Conservation (phyloP, 2,888 invertebrate species). For the Acleris holmiana region DNA sequence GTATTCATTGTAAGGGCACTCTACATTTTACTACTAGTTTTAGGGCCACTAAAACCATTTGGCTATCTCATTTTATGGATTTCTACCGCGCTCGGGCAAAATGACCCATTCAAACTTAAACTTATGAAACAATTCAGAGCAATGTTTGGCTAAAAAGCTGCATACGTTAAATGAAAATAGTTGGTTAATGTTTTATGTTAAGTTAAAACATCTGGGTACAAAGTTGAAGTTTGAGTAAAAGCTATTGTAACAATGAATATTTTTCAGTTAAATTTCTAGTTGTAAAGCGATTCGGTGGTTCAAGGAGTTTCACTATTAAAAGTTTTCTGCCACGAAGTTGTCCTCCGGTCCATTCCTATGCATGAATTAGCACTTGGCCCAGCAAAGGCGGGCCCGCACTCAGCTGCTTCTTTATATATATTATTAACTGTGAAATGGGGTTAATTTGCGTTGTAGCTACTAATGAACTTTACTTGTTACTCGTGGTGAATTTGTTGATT, state of each 20-base stretch:
- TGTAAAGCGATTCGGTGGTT: constrained; percentile 50
- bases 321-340: constrained; percentile 46
- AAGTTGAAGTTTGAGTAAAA: neutral
- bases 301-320: constrained; percentile 59
- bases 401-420: constrained; percentile 32
- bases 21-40: constrained; percentile 75
- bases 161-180: constrained; percentile 13
- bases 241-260: constrained; percentile 20
- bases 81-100: constrained; percentile 56
- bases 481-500: neutral
- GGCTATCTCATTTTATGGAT: constrained; percentile 75
- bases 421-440: constrained; percentile 30
- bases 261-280: constrained; percentile 43
- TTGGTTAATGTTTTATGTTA: constrained; percentile 1
- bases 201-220: constrained; percentile 8
- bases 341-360: constrained; percentile 53
- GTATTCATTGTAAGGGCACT: constrained; percentile 72
- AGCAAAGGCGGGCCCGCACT: constrained; percentile 37
- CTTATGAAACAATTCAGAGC: constrained; percentile 60
- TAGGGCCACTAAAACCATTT: constrained; percentile 76
- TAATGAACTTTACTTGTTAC: constrained; percentile 9
- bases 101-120: constrained; percentile 64
- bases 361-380: constrained; percentile 55
- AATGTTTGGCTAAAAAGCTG: constrained; percentile 40
- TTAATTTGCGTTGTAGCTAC: constrained; percentile 17